Base-by-base conservation (phyloP, 2,888 invertebrate genomes). In the Drosophila borborema region DNA sequence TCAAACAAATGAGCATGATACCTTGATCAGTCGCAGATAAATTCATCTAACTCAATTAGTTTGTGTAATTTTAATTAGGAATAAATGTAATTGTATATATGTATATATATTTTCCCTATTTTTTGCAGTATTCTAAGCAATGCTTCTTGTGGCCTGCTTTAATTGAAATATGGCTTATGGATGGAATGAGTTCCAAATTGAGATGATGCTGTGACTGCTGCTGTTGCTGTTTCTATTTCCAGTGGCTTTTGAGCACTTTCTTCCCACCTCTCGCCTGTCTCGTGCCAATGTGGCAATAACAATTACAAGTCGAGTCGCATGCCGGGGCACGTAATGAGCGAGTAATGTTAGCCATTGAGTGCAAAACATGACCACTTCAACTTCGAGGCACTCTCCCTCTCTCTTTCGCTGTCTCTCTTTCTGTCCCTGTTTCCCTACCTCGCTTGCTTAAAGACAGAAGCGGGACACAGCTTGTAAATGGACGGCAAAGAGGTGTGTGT, bases 301-400 rank as follows among this genome's bases (percentile, higher is more conserved):
- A 60, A 38, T 46, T 20, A 43, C 20, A 45, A 49, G 48, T 31
- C 54, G 48, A 43, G 55, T 61, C 73, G 67, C 63, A 65, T 75
- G 72, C 72, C 51, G 55, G 43, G 51, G 76, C 76, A 77, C 78
- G 76, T 73, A 68, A 63, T 41, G 58, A 45, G 62, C 46, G 55
- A 40, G 23, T 36, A 16, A 41, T 20, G 43, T 63, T 10, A 20
- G 28, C 34, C 51, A 54, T 49, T 58, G 70, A 73, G 65, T 70
- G 78, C 62, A 68, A 46, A 69, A 73, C 63, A 58, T 61, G 63
- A n/a, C 69, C 74, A 64, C 74, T 74, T 54, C 40, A 28, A 5
- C 54, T 46, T 40, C 23, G 23, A 23, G 28, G 3, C 23, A 16
- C 1, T 16, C 16, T 46, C 46, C 4, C 46, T 14, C 12, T 14